Conservation (phyloP, 2,888 invertebrate genomes). For the Drosophila nigricruria region DNA sequence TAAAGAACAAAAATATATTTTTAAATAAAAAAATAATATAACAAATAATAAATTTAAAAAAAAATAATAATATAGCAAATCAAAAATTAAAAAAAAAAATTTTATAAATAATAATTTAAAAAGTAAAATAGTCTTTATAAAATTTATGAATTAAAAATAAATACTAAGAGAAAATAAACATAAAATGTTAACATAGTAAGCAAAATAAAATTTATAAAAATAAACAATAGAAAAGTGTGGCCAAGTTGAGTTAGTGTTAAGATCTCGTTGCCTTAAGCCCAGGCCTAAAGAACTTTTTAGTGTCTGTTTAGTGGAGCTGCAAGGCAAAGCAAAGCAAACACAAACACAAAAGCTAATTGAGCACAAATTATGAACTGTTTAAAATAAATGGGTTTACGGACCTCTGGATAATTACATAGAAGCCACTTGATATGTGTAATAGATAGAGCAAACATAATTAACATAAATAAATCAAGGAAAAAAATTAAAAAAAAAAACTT, state of each 20-base stretch:
- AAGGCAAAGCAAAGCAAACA: constrained; percentile 4
- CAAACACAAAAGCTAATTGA: constrained; percentile 8
- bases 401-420: not conserved
- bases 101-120: too few species aligned
- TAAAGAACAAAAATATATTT: not conserved
- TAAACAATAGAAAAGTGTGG: not conserved
- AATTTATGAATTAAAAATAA: not conserved
- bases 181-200: too few species aligned
- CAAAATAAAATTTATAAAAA: constrained; percentile 2
- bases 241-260: not conserved
- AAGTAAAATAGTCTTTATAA: too few species aligned
- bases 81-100: not conserved
- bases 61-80: not conserved
- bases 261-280: not conserved
- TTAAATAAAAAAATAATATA: not conserved
- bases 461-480: not conserved
- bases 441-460: not conserved
- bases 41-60: not conserved
- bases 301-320: constrained; percentile 10
- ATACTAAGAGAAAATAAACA: not conserved
- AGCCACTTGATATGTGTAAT: not conserved
- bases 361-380: constrained; percentile 12
- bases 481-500: not conserved
- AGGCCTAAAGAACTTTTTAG: constrained; percentile 10
- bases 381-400: constrained; percentile 9